Evolutionary conservation across 1,140 invertebrate genomes (phyloP).

Genomic region (Ostrea edulis): DNA sequence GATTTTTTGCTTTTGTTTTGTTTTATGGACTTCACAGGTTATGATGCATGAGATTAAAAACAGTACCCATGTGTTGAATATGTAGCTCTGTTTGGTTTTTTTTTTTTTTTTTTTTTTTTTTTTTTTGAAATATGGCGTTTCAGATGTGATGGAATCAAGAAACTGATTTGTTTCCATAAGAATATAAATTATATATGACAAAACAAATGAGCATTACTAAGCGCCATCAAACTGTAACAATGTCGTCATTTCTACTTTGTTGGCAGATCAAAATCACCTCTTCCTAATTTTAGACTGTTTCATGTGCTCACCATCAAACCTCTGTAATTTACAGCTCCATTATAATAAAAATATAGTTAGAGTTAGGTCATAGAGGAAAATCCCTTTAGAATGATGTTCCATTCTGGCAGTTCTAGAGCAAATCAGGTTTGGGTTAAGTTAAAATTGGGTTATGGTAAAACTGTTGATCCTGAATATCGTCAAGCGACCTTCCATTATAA

Average conservation of each 20-base stretch:
- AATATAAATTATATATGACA: background rate
- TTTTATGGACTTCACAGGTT: constrained; percentile 19
- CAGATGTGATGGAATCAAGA: background rate
- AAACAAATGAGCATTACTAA: background rate
- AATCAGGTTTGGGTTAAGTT: too few relatives aligned
- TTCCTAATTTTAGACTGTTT: background rate
- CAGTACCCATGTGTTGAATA: background rate
- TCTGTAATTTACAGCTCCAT: background rate
- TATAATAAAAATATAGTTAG: background rate
- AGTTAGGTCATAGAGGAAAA: background rate
- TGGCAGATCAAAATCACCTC: background rate
- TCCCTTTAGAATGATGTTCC: too few relatives aligned
- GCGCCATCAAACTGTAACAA: background rate
- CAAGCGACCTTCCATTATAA: too few relatives aligned
- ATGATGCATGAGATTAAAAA: constrained; percentile 7
- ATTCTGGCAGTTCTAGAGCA: too few relatives aligned
- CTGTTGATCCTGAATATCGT: too few relatives aligned
- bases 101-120: background rate
- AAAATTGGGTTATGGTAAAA: too few relatives aligned
- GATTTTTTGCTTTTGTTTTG: constrained; percentile 19
- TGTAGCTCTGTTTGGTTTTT: background rate
- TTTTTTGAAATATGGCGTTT: background rate
- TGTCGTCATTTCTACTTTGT: background rate
- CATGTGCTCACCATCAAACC: background rate
- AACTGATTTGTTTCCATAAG: background rate